Evolutionary conservation across 2,113 vertebrate species (phyloP), one percentile per base, ranked within the genome.

Genomic region (Anarrhichthys ocellatus): DNA sequence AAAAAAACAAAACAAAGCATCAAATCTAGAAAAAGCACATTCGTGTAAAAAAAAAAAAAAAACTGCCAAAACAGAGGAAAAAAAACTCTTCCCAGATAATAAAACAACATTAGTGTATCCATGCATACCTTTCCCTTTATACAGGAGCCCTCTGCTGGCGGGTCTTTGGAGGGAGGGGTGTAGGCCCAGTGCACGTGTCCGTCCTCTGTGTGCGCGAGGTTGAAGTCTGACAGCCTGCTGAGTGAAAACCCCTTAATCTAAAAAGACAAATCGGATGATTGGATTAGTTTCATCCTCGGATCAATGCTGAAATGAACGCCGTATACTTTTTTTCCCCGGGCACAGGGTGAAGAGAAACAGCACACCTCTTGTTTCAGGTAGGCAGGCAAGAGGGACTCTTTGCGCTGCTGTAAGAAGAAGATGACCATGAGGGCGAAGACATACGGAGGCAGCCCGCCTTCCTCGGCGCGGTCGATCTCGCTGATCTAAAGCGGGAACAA

Each of bases 381-480:
- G 8, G 96, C 94, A 44, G 97, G 97, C 50, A 99, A 91, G 87
- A 98, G 87, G 36, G 97, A 92, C 58, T 97, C 95, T 80, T 92
- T 97, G 87, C 97, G 96, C 84, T 98, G 97, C 81, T 99, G 97
- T 59, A 99, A 95, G 89, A 97, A 99, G 94, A 95, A 98, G 92
- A 98, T 92, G 50, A 96, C 95, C 97, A 99, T 97, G 54, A 99
- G 94, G 69, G 96, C 94, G 24, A 97, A 96, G 54, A 96, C 95
- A 0, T 99, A 97, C 0, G 97, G 95, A 1, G 97, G 96, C 81
- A 99, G 92, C 9, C 97, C 96, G 56, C 97, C 97, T 92, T 98
- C 97, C 73, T 99, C 97, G 22, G 97, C 94, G 71, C 7, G 94
- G 91, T 98, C 97, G 68, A 97, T 87, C 77, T 94, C 94, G 88